These are phyloP conservation scores for Panorpa germanica DNA, from an alignment of 2,888 invertebrate genomes.

Conservation along the genomic window DNA sequence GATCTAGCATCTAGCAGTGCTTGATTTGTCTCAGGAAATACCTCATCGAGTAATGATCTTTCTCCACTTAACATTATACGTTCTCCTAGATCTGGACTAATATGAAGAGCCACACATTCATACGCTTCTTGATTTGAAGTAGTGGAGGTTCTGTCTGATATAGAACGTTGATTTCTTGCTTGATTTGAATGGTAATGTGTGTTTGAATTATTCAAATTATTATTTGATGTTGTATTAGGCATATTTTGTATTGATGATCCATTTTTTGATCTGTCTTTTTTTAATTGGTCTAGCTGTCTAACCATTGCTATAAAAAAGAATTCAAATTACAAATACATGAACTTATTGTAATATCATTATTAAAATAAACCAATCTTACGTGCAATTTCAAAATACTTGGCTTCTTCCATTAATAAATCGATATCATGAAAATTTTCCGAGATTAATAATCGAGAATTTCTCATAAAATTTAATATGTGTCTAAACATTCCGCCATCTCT, in stretches of 20 bases:
- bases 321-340: conserved; percentile 2
- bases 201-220: conserved; percentile 21
- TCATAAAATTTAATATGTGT: conserved; percentile 90
- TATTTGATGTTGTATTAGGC: conserved; percentile 7
- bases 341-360: conserved; percentile 3
- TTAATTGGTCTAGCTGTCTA: conserved; percentile 50
- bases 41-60: conserved; percentile 53
- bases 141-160: conserved; percentile 15
- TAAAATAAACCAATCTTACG: conserved; percentile 36
- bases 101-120: conserved; percentile 64
- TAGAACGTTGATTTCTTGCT: conserved; percentile 14
- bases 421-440: conserved; percentile 74
- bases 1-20: conserved; percentile 63
- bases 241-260: conserved; percentile 20
- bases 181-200: conserved; percentile 24
- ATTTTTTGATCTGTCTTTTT: conserved; percentile 45
- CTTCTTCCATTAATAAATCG: conserved; percentile 79
- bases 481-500: conserved; percentile 96
- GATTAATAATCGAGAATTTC: conserved; percentile 73
- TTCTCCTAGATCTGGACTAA: conserved; percentile 65
- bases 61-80: conserved; percentile 68
- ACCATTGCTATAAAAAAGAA: conserved; percentile 40
- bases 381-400: conserved; percentile 74
- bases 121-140: conserved; percentile 36
- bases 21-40: conserved; percentile 58